These are phyloP conservation scores for Hipposideros larvatus DNA, from an alignment of 2,797 vertebrate genomes.

Conservation along the genomic window DNA sequence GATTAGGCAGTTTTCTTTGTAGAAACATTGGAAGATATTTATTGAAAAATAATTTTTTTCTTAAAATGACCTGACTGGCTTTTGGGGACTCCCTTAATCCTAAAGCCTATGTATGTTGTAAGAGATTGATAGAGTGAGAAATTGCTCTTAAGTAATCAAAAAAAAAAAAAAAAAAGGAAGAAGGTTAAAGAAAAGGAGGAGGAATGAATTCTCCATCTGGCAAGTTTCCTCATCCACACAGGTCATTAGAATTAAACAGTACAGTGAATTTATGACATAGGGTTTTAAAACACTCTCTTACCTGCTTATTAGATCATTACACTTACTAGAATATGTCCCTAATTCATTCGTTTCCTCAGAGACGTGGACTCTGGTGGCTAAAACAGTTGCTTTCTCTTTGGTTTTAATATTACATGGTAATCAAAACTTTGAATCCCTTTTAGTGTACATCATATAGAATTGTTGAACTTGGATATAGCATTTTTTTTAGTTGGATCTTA, in stretches of 20 bases:
- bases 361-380: neutral
- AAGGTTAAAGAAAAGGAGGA: neutral
- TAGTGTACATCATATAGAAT: neutral
- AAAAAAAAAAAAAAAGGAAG: constrained; percentile 7
- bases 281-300: constrained; percentile 19
- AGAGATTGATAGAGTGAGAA: neutral
- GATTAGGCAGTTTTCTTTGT: neutral
- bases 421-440: neutral
- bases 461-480: neutral
- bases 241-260: neutral
- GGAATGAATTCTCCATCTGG: constrained; percentile 1
- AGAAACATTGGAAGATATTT: neutral
- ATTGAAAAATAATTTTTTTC: neutral
- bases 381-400: neutral
- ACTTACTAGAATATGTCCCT: constrained; percentile 18
- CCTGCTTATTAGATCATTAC: neutral
- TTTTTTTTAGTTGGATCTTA: neutral
- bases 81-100: neutral
- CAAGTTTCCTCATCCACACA: neutral
- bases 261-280: neutral
- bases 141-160: neutral
- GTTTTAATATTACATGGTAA: constrained; percentile 8
- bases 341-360: neutral
- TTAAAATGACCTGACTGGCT: neutral
- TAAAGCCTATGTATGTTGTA: constrained; percentile 1